Evolutionary conservation across 1,140 invertebrate species (phyloP).

Genomic region (Anastrepha ludens): DNA sequence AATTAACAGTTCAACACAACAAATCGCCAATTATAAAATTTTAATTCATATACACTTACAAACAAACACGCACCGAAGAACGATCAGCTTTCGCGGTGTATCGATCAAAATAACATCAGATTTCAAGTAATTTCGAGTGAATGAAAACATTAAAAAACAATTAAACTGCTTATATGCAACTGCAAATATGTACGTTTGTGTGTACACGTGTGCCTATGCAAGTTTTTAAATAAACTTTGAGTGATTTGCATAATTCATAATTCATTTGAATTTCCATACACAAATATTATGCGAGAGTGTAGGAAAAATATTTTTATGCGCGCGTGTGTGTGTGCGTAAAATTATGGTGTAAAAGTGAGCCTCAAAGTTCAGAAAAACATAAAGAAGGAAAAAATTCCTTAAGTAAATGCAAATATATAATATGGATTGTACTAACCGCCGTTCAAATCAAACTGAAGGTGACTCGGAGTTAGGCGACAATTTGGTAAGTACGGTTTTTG

Average conservation of each 20-base stretch:
- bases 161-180: neutral
- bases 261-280: neutral
- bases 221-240: neutral
- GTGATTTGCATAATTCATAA: neutral
- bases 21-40: neutral
- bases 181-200: too few relatives aligned
- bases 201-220: too few relatives aligned
- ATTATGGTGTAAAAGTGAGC: too few relatives aligned
- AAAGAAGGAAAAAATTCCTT: neutral
- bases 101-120: neutral
- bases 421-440: slow-evolving; percentile 72
- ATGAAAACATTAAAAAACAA: neutral
- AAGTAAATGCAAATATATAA: slow-evolving; percentile 70
- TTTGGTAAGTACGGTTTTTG: slow-evolving; percentile 64
- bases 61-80: too few relatives aligned
- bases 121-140: neutral
- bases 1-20: neutral
- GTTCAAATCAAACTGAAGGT: slow-evolving; percentile 71
- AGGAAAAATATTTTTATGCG: too few relatives aligned
- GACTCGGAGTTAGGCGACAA: slow-evolving; percentile 72
- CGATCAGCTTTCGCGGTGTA: too few relatives aligned
- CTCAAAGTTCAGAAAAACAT: neutral
- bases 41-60: neutral
- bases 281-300: too few relatives aligned
- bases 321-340: too few relatives aligned